Conservation (phyloP, 2,797 vertebrate species). For the Diplodus puntazzo region DNA sequence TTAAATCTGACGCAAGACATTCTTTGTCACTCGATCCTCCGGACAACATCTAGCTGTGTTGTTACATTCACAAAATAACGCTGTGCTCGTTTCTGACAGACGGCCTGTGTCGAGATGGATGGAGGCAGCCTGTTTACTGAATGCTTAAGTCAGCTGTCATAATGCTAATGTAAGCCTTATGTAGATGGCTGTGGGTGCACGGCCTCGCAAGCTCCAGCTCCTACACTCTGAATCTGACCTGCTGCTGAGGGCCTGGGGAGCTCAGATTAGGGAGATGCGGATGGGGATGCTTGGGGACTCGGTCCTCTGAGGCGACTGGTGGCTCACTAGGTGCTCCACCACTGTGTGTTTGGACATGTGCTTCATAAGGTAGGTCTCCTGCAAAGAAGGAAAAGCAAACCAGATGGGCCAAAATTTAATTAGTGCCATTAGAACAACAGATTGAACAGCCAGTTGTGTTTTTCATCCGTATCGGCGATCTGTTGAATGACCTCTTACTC, state of each 20-base stretch:
- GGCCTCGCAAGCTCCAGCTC: conserved; percentile 61
- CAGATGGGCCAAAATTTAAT: neutral
- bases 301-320: conserved; percentile 97
- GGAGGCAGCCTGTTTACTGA: conserved; percentile 64
- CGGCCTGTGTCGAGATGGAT: conserved; percentile 63
- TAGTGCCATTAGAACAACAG: neutral
- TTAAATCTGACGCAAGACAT: conserved; percentile 81
- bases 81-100: conserved; percentile 75
- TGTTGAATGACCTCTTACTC: neutral
- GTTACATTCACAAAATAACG: conserved; percentile 82
- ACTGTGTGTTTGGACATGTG: conserved; percentile 99
- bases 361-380: conserved; percentile 99
- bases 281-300: conserved; percentile 96
- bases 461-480: neutral
- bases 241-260: conserved; percentile 51
- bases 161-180: conserved; percentile 81
- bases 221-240: conserved; percentile 51
- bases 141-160: conserved; percentile 79
- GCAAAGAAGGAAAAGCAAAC: conserved; percentile 50
- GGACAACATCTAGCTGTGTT: conserved; percentile 67
- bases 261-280: conserved; percentile 97
- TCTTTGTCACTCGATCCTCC: conserved; percentile 71
- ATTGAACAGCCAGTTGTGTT: neutral
- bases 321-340: conserved; percentile 96
- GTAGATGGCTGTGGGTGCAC: conserved; percentile 75